Evolutionary conservation across 2,888 invertebrate genomes (phyloP).

Genomic region (Phyllotreta cruciferae): DNA sequence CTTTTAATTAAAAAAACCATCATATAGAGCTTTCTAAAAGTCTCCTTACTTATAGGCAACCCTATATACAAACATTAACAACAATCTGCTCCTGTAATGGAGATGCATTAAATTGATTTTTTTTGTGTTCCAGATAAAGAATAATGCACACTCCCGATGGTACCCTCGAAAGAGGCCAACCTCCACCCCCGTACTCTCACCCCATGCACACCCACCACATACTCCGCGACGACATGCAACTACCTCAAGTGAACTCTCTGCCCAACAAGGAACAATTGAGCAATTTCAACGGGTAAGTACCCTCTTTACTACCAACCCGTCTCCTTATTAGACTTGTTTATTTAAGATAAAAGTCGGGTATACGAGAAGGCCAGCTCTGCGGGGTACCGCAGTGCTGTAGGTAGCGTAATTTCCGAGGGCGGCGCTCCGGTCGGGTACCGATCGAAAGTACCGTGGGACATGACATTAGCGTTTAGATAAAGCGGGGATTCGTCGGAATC

Average conservation of each 20-base stretch:
- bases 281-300: constrained; percentile 49
- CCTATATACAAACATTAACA: no score
- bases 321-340: not conserved
- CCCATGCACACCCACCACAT: constrained; percentile 42
- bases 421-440: constrained; percentile 13
- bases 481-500: constrained; percentile 32
- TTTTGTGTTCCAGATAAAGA: constrained; percentile 37
- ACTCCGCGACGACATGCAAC: constrained; percentile 41
- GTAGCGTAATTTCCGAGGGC: not conserved
- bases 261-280: constrained; percentile 57
- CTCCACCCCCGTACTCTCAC: constrained; percentile 50
- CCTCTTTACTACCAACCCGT: not conserved
- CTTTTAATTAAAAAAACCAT: no score
- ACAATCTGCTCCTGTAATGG: no score
- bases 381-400: not conserved
- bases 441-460: constrained; percentile 35
- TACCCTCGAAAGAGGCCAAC: constrained; percentile 56
- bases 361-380: not conserved
- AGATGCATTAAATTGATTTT: no score
- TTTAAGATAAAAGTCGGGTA: no score
- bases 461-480: constrained; percentile 32
- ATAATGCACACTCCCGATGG: constrained; percentile 60
- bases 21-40: no score
- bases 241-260: constrained; percentile 48
- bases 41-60: no score